Evolutionary conservation across 2,113 vertebrate genomes (phyloP).

Genomic region (Agapornis roseicollis): DNA sequence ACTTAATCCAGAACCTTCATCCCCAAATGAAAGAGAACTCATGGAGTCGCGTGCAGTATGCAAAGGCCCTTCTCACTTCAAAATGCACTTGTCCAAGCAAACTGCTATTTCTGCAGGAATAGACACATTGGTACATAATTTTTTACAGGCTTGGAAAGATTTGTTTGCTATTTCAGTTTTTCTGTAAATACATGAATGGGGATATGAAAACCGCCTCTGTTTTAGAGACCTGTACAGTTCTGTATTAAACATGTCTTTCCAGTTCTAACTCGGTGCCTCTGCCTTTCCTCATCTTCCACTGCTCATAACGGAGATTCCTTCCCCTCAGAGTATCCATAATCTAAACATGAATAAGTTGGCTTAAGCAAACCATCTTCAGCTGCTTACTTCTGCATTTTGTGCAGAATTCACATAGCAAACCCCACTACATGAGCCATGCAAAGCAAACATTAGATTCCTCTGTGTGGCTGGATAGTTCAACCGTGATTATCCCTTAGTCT

Average conservation of each 20-base stretch:
- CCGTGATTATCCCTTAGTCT: background rate
- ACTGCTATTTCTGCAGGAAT: background rate
- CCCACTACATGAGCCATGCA: background rate
- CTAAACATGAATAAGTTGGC: conserved; percentile 1
- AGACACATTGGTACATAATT: background rate
- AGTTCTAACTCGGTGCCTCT: background rate
- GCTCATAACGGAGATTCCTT: background rate
- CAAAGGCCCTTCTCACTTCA: background rate
- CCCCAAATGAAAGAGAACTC: background rate
- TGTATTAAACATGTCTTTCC: background rate
- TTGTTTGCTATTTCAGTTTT: background rate
- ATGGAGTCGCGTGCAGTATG: background rate
- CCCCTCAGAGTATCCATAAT: background rate
- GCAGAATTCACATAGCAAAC: conserved; percentile 2
- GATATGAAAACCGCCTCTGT: background rate
- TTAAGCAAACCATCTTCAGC: background rate
- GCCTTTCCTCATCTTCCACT: background rate
- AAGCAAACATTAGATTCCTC: conserved; percentile 28
- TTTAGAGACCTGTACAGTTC: background rate
- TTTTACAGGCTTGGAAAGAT: background rate
- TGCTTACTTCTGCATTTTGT: conserved; percentile 49
- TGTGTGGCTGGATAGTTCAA: background rate
- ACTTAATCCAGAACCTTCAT: background rate
- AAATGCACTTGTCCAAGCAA: background rate
- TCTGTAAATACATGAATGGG: background rate